These are phyloP conservation scores for Phenganax marumi DNA, from an alignment of 92 coral and sea anemone genomes.

Conservation along the genomic window DNA sequence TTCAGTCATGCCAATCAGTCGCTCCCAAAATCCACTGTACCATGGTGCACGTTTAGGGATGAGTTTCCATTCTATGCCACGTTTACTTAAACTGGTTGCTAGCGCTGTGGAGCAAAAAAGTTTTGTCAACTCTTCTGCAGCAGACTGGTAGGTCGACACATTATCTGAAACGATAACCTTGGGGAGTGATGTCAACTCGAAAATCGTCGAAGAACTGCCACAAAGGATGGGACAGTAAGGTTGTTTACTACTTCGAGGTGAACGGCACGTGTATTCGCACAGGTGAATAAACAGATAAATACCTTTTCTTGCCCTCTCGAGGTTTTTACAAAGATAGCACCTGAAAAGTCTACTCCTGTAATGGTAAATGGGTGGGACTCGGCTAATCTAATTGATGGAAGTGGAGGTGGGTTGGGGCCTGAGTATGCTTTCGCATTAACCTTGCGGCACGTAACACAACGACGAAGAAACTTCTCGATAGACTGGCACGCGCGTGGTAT, in stretches of 20 bases:
- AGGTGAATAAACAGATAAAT: slow-evolving; percentile 23
- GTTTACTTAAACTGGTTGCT: background rate
- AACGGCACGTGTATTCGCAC: slow-evolving; percentile 4
- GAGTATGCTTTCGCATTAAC: background rate
- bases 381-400: background rate
- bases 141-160: slow-evolving; percentile 31
- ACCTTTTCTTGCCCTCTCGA: background rate
- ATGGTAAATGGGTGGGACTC: slow-evolving; percentile 14
- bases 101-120: too few species aligned
- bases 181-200: slow-evolving; percentile 37
- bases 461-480: background rate
- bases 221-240: slow-evolving; percentile 13
- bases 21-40: slow-evolving; percentile 63
- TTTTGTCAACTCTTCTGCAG: slow-evolving; percentile 7
- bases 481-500: background rate
- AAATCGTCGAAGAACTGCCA: background rate
- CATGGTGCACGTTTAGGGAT: slow-evolving; percentile 57
- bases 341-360: slow-evolving; percentile 17
- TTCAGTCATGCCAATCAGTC: slow-evolving; percentile 50
- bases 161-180: slow-evolving; percentile 31
- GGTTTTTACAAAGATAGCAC: slow-evolving; percentile 1
- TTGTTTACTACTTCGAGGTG: slow-evolving; percentile 29
- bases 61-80: slow-evolving; percentile 54
- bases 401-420: background rate
- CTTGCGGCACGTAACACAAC: background rate